Evolutionary conservation across 2,888 invertebrate genomes (phyloP).

Genomic region (Smittia aterrima): DNA sequence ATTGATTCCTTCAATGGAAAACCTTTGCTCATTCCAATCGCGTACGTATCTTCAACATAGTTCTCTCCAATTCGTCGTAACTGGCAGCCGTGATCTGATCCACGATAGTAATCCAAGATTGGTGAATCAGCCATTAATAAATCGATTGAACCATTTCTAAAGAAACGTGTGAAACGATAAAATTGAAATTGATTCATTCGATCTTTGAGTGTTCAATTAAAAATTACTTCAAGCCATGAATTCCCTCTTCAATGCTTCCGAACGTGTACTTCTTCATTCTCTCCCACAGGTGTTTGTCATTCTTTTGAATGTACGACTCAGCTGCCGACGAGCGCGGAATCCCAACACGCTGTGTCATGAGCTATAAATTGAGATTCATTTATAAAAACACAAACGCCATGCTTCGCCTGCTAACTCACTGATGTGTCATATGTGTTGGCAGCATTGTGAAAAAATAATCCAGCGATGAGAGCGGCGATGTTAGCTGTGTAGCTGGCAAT

Average conservation of each 20-base stretch:
- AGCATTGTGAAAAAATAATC: conserved; percentile 80
- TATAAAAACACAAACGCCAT: background rate
- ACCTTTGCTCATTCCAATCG: conserved; percentile 84
- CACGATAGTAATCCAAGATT: conserved; percentile 85
- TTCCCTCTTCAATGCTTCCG: conserved; percentile 77
- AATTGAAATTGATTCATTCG: background rate
- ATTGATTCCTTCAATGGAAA: conserved; percentile 67
- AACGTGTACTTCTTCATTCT: conserved; percentile 78
- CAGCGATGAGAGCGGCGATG: conserved; percentile 81
- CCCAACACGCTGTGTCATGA: conserved; percentile 79
- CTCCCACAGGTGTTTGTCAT: conserved; percentile 74
- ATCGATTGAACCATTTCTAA: conserved; percentile 74
- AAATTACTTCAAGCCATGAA: conserved; percentile 63
- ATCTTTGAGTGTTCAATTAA: background rate
- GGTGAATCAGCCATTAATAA: conserved; percentile 88
- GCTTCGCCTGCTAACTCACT: conserved; percentile 69
- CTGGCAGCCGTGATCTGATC: conserved; percentile 84
- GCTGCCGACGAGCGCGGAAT: conserved; percentile 81
- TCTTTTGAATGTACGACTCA: conserved; percentile 79
- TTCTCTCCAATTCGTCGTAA: conserved; percentile 79
- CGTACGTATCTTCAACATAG: conserved; percentile 80
- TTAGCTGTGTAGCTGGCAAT: conserved; percentile 93
- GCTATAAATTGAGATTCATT: conserved; percentile 56
- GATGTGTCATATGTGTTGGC: conserved; percentile 58
- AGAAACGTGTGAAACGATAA: conserved; percentile 43